These are phyloP conservation scores for Heliconius melpomene DNA, from an alignment of 1,140 invertebrate genomes.

Conservation along the genomic window DNA sequence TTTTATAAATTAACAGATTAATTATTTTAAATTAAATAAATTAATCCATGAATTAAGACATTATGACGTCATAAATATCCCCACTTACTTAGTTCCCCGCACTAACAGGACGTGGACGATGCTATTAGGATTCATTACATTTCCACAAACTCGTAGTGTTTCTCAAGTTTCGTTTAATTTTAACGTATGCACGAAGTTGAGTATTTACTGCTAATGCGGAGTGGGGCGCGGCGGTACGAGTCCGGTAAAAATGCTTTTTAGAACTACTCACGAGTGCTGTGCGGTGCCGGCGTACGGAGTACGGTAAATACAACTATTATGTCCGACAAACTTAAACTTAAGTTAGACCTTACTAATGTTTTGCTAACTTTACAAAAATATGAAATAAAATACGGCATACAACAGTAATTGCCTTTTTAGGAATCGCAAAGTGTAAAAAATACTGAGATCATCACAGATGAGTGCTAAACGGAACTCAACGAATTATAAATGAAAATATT, in stretches of 20 bases:
- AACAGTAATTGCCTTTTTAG: no score
- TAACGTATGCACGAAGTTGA: slow-evolving; percentile 31
- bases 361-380: background rate
- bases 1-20: no score
- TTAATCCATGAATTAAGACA: no score
- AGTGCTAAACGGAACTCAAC: no score
- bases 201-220: slow-evolving; percentile 34
- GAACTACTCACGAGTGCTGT: background rate
- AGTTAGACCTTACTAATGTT: background rate
- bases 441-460: no score
- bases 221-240: background rate
- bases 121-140: slow-evolving; percentile 7
- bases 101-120: background rate
- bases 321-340: background rate
- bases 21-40: no score
- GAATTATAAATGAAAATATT: no score
- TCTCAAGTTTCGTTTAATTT: slow-evolving; percentile 27
- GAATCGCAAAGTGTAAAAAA: no score
- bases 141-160: background rate
- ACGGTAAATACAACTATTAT: background rate
- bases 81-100: background rate
- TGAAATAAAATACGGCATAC: no score
- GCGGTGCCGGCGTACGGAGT: background rate
- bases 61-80: no score
- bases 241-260: slow-evolving; percentile 18